Base-by-base conservation (phyloP, 2,888 invertebrate genomes). In the Lycophotia porphyrea region DNA sequence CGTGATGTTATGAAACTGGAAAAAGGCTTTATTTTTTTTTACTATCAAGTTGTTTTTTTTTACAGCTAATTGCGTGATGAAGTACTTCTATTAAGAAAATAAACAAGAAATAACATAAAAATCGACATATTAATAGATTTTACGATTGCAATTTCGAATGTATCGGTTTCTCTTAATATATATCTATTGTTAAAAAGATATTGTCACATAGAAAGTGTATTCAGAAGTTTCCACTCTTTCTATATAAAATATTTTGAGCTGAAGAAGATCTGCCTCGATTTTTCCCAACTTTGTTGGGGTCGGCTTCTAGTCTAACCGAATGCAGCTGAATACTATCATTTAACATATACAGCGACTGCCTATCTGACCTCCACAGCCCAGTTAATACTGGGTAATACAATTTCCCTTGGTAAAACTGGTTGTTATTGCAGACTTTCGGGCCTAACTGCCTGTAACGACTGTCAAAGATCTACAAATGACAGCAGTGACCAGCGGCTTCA, bases 111-210 rank as follows among this genome's bases (percentile, higher is more conserved):
- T 15, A 42, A 44, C n/a, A 63, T 67, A 61, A 42, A 31, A 55
- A 58, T 49, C 4, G 3, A 42, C n/a, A 44, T 39, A 52, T 52
- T 36, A 49, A 66, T 70, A 13, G 21, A 70, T 80, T 76, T 82
- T 36, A 78, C 31, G 63, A 80, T 71, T 39, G 18, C 8, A 42
- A 34, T 63, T 39, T 7, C n/a, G 52, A 44, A 34, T 39, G 24
- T 24, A 24, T 34, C 36, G 67, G 24, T 80, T 78, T 82, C 82
- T 80, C 49, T 71, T 27, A 67, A 77, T 60, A 8, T 60, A 8
- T 18, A 18, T 76, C 2, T n/a, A 34, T 24, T 36, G 42, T 76
- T 47, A 66, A 15, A 55, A 39, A 64, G 18, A 42, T 42, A 82
- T 47, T 55, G 15, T 64, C n/a, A 8, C 5, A n/a, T 66, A 55